Percentiles rank a stretch among this genome's conserved stretches.
Evolutionary conservation across 2,113 vertebrate species (phyloP).

Genomic region (Chlorocebus sabaeus): DNA sequence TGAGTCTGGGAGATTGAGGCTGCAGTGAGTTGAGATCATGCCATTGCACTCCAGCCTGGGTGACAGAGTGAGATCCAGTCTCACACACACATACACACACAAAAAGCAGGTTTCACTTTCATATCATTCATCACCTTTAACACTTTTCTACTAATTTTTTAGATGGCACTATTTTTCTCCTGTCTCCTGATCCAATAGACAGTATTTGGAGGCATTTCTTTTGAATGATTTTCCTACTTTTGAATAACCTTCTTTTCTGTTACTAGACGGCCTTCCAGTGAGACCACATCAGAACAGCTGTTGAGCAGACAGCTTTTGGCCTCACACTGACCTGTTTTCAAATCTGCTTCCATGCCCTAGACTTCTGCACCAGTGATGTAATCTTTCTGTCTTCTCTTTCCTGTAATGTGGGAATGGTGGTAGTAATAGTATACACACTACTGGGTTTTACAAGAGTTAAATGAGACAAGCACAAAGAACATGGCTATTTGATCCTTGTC

Average conservation of each 20-base stretch:
- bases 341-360: not conserved
- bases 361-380: not conserved
- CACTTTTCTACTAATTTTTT: not conserved
- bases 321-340: not conserved
- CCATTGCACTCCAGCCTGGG: too few relatives aligned
- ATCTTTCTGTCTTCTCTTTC: not conserved
- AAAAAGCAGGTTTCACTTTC: not conserved
- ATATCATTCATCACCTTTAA: not conserved
- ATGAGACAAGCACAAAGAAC: not conserved
- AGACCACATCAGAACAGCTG: not conserved
- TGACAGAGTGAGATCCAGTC: too few relatives aligned
- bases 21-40: too few relatives aligned
- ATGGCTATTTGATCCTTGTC: not conserved
- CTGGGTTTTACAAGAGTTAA: not conserved
- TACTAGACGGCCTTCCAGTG: not conserved
- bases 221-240: not conserved
- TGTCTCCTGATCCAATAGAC: fast-evolving
- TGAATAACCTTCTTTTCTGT: not conserved
- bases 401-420: not conserved
- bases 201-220: not conserved
- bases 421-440: not conserved
- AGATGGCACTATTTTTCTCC: not conserved
- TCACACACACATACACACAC: too few relatives aligned
- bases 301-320: not conserved
- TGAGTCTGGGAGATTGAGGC: too few relatives aligned